Evolutionary conservation across 2,113 vertebrate species (phyloP), one percentile per base, ranked within the genome.

Genomic region (Microcebus murinus): DNA sequence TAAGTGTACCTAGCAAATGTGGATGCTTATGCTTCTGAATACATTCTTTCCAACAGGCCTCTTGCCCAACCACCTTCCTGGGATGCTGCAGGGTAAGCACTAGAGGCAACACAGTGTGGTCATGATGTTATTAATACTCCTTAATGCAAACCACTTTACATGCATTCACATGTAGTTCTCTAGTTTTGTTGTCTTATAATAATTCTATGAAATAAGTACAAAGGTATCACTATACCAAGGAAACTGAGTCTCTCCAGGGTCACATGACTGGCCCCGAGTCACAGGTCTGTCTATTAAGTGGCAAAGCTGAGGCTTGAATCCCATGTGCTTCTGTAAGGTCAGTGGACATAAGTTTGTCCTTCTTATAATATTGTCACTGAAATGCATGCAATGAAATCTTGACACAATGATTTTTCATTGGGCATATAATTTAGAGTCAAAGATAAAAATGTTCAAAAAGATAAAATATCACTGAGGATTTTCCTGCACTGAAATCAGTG

Each of bases 61-160:
- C 63, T 15, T 42, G 36, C 13, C 34, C 42, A 3, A 13, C 0
- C 8, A 2, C 21, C 11, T 23, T 20, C 45, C 71, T n/a, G 36
- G 23, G 10, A 11, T 0, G 3, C 48, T 7, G 25, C 18, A 63
- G 68, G 36, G 2, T 0, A 3, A 8, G 17, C 25, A 2, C 20
- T 6, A 34, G 55, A 18, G 76, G 52, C 0, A 25, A 57, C 0
- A 3, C 0, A 4, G 23, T 20, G 13, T 0, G 14, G 63, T n/a
- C 36, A 7, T 29, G 36, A 8, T 36, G 34, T 8, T 5, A 6
- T 8, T 5, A 8, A 1, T 1, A 2, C 1, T 31, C 63, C 39
- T 57, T 17, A 14, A 3, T 1, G 3, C 7, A 21, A 18, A 8
- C 5, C 39, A 18, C 11, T 31, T 20, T 52, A 10, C 17, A 0